Evolutionary conservation across 2,113 vertebrate genomes (phyloP).

Genomic region (Conger conger): DNA sequence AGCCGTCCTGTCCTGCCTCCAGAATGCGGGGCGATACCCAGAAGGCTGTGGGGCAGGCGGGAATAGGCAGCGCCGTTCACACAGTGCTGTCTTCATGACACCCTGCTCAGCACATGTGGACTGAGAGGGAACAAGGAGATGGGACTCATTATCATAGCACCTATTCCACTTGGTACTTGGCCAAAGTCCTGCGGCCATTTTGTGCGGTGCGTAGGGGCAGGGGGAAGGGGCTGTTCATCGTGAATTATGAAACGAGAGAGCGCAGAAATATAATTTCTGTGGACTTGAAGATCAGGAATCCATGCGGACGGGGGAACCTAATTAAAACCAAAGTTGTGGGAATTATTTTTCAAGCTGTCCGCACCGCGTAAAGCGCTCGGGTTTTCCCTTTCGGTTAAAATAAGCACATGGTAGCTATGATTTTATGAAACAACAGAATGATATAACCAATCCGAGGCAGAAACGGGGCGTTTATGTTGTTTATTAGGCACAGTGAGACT

Average conservation of each 20-base stretch:
- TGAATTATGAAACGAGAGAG: background rate
- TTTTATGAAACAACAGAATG: background rate
- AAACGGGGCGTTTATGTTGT: background rate
- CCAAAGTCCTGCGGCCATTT: background rate
- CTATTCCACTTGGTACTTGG: background rate
- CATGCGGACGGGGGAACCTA: background rate
- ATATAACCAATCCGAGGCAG: background rate
- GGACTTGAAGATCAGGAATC: background rate
- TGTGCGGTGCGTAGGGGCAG: background rate
- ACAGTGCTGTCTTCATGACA: background rate
- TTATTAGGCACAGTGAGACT: background rate
- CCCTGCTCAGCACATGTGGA: background rate
- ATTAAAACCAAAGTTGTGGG: background rate
- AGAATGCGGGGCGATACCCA: conserved; percentile 49
- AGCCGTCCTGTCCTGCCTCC: conserved; percentile 41
- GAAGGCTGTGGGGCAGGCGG: conserved; percentile 57
- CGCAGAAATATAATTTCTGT: background rate
- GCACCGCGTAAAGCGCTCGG: background rate
- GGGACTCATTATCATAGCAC: background rate
- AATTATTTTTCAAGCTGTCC: background rate
- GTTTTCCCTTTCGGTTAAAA: background rate
- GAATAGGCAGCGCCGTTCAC: conserved; percentile 34
- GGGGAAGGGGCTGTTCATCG: background rate
- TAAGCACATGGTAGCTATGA: background rate
- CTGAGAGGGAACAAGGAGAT: background rate